These are phyloP conservation scores for Neoniphon sammara DNA, from an alignment of 2,797 vertebrate species.

Conservation along the genomic window DNA sequence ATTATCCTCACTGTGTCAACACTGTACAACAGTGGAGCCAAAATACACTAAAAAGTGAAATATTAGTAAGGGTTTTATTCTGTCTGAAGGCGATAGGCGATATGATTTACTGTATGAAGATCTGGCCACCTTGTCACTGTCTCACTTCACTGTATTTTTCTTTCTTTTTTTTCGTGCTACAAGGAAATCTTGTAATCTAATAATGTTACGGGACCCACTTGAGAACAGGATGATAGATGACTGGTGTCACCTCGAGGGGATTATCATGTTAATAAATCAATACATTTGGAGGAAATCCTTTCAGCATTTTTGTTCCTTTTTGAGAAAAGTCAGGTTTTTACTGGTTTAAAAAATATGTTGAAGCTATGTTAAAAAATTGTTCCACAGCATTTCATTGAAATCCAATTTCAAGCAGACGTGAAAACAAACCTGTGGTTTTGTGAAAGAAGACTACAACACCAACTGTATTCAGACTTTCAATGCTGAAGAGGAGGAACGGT, in stretches of 20 bases:
- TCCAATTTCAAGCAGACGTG: background rate
- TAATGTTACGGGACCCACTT: background rate
- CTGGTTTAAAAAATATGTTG: too few species aligned
- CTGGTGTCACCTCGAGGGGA: background rate
- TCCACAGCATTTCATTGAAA: slow-evolving; percentile 18
- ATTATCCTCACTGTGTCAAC: background rate
- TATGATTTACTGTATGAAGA: too few species aligned
- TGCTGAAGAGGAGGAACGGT: slow-evolving; percentile 19
- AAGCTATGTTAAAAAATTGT: background rate
- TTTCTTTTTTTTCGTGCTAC: too few species aligned
- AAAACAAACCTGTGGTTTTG: slow-evolving; percentile 24
- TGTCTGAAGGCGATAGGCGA: background rate
- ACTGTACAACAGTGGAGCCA: background rate
- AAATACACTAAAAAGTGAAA: slow-evolving; percentile 2
- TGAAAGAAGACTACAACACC: background rate
- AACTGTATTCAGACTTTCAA: background rate
- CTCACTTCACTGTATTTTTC: too few species aligned
- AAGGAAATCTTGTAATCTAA: background rate
- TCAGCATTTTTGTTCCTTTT: background rate
- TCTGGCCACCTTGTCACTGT: too few species aligned
- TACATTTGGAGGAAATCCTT: too few species aligned
- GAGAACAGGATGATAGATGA: background rate
- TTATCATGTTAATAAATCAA: background rate
- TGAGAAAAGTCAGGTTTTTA: background rate
- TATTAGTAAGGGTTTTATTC: background rate